Base-by-base conservation (phyloP, 2,888 invertebrate genomes). In the Hololepta plana region DNA sequence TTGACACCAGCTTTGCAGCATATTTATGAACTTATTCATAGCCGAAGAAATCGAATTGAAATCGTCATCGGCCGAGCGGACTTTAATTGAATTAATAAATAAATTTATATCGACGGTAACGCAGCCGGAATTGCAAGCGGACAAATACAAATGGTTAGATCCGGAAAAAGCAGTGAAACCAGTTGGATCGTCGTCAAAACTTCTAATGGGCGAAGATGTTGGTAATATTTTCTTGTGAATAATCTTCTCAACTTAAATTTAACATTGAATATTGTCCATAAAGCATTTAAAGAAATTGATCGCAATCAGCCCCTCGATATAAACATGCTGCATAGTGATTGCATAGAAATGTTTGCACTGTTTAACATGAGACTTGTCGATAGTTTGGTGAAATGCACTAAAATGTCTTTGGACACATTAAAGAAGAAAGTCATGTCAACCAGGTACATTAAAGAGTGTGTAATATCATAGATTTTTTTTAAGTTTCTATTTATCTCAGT, bases 261-360 rank as follows among this genome's bases (percentile, higher is more conserved):
- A 27, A 12, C 8, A 15, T n/a, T 10, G 12, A 2, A 10, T 4
- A 11, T 11, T 20, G 31, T 29, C 4, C 32, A 41, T 40, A 29
- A 32, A 68, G 72, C 68, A 14, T 74, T 75, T 38, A 54, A 60
- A 39, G 68, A 69, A 40, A 63, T 75, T 24, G 72, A 73, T 35
- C 63, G 62, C 39, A 61, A 67, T 4, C 58, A 61, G 13, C 52
- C 51, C 17, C 61, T 66, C 38, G 74, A 75, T 32, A 43, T 73
- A 13, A 41, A 46, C 26, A 62, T 61, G 19, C 56, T 72, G 3
- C 67, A 72, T 23, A 71, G 67, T 26, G 79, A 82, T 44, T 79
- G 79, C 41, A 73, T 80, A 46, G 82, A 85, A 45, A 55, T 85
- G 24, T 84, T 80, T 46, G 71, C 74, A 1, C 74, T 72, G 46